Conservation (phyloP, 2,113 vertebrate genomes). For the Pelobates fuscus region DNA sequence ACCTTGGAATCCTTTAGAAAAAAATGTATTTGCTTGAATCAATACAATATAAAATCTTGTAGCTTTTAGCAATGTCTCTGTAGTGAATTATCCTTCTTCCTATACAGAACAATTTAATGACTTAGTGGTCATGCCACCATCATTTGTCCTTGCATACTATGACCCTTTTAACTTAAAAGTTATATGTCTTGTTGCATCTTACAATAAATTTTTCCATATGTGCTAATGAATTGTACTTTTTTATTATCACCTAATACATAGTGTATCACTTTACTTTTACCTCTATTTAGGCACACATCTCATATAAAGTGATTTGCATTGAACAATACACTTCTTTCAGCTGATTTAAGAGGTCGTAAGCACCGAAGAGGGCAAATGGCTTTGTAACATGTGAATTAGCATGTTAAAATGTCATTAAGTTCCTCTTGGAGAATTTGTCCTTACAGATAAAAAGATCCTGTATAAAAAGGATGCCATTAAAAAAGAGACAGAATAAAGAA, state of each 20-base stretch:
- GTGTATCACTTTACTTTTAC: conserved; percentile 14
- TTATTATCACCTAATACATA: conserved; percentile 14
- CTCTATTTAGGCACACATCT: conserved; percentile 30
- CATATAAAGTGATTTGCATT: conserved; percentile 20
- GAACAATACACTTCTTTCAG: neutral
- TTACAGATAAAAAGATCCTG: conserved; percentile 34
- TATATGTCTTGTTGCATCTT: conserved; percentile 21
- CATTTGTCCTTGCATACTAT: conserved; percentile 39
- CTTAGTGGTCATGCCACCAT: conserved; percentile 38
- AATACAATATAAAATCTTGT: conserved; percentile 35
- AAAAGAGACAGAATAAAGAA: neutral
- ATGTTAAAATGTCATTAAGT: conserved; percentile 40
- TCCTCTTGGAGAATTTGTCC: conserved; percentile 14
- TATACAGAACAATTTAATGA: conserved; percentile 40
- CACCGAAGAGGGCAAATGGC: conserved; percentile 22
- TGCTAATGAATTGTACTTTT: conserved; percentile 19
- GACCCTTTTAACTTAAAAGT: conserved; percentile 44
- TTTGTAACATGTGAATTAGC: conserved; percentile 27
- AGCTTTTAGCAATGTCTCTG: conserved; percentile 35
- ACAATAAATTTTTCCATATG: conserved; percentile 33
- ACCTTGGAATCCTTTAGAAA: conserved; percentile 56
- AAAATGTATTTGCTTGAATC: conserved; percentile 51
- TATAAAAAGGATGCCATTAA: conserved; percentile 15
- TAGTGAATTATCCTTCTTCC: conserved; percentile 42
- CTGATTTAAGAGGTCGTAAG: conserved; percentile 17